phyloP scores from a whole-genome alignment of 2,888 invertebrate genomes.

The Stenoptilia bipunctidactyla region DNA sequence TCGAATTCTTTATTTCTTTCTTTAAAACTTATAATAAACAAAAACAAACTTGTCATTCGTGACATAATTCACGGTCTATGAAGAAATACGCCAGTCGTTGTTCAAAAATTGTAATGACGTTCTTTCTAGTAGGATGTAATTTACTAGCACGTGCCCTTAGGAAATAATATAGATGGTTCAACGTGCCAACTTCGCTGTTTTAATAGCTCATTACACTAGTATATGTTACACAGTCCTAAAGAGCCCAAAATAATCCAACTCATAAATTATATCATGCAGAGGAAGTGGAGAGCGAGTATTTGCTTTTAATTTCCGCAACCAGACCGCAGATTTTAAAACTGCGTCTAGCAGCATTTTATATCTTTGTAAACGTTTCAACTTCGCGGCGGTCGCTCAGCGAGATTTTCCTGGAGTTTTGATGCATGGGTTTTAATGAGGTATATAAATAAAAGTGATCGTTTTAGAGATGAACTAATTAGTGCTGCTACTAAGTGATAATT shows the following conservation, averaged over 20 bases:
- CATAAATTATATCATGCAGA: slow-evolving; percentile 30
- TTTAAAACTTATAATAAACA: too few species aligned
- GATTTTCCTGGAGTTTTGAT: not conserved
- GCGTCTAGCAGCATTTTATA: slow-evolving; percentile 14
- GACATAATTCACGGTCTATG: too few species aligned
- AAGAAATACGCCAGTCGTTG: not conserved
- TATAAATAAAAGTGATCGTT: not conserved
- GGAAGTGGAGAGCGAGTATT: slow-evolving; percentile 31
- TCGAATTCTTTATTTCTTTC: too few species aligned
- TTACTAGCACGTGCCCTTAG: slow-evolving; percentile 38
- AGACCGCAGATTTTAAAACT: slow-evolving; percentile 20
- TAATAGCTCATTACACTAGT: slow-evolving; percentile 43
- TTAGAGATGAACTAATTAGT: not conserved
- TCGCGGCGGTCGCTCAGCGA: not conserved
- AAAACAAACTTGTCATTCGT: too few species aligned
- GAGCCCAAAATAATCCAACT: slow-evolving; percentile 34
- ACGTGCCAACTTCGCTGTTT: slow-evolving; percentile 42
- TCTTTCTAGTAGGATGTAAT: slow-evolving; percentile 13
- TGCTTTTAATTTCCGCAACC: slow-evolving; percentile 26
- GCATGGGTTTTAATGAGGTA: not conserved
- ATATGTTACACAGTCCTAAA: slow-evolving; percentile 36
- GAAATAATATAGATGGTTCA: slow-evolving; percentile 28
- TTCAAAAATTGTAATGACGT: not conserved
- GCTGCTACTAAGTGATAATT: slow-evolving; percentile 41
- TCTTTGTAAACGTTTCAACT: slow-evolving; percentile 6